Evolutionary conservation across 2,888 invertebrate genomes (phyloP).

Genomic region (Drosophila nigricruria): DNA sequence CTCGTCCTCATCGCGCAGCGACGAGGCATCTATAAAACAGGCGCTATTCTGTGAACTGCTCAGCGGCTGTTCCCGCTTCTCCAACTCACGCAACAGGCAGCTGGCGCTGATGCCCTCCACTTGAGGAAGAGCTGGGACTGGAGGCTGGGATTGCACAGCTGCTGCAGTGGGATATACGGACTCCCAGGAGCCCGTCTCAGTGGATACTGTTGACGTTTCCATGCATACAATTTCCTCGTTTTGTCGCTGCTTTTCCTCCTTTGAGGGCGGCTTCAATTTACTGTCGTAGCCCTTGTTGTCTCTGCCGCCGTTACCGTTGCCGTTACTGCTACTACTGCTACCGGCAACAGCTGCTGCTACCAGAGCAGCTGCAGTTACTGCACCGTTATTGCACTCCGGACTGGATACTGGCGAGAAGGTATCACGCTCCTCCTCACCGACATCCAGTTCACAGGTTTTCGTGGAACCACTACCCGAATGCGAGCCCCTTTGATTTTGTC

Average conservation of each 20-base stretch:
- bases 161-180: conserved; percentile 86
- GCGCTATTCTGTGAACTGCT: conserved; percentile 85
- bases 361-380: conserved; percentile 12
- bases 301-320: conserved; percentile 26
- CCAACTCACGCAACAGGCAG: conserved; percentile 67
- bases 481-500: conserved; percentile 51
- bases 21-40: conserved; percentile 92
- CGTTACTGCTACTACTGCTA: background rate
- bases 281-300: conserved; percentile 78
- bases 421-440: conserved; percentile 84
- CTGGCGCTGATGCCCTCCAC: conserved; percentile 64
- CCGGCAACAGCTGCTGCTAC: conserved; percentile 18
- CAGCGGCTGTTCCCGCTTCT: conserved; percentile 77
- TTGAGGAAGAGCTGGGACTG: background rate
- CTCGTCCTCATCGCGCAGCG: conserved; percentile 90
- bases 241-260: conserved; percentile 88
- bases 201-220: conserved; percentile 88
- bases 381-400: conserved; percentile 66
- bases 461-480: conserved; percentile 76
- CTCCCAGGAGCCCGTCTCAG: conserved; percentile 89
- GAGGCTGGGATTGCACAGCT: conserved; percentile 3
- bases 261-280: conserved; percentile 80
- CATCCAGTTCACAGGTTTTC: conserved; percentile 84
- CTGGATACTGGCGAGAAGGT: conserved; percentile 84
- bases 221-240: conserved; percentile 88